A percentile compares a stretch with the other conserved stretches of the same genome.
phyloP scores from a whole-genome alignment of 2,888 invertebrate genomes.

The Brachypalpus laphriformis region DNA sequence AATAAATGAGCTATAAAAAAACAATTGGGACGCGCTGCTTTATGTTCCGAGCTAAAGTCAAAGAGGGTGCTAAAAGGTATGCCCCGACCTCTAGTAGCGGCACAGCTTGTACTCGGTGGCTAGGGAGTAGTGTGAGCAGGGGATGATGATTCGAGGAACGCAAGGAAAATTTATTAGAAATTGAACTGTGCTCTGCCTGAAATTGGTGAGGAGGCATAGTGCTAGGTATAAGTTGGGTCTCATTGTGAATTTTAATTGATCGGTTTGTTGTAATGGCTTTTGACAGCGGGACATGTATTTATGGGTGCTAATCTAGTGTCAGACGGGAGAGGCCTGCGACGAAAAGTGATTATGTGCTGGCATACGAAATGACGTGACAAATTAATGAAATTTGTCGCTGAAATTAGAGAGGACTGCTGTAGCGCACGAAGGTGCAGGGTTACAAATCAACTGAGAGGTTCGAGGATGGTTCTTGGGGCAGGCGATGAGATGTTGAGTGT shows the following conservation, averaged over 20 bases:
- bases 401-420: neutral
- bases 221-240: too few relatives aligned
- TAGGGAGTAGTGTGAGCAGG: neutral
- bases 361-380: conserved; percentile 62
- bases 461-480: neutral
- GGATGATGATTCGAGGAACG: conserved; percentile 34
- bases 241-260: conserved; percentile 70
- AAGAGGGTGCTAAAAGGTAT: conserved; percentile 54
- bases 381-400: conserved; percentile 59
- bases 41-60: conserved; percentile 47
- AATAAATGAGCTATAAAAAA: conserved; percentile 74
- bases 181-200: conserved; percentile 37
- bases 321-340: neutral
- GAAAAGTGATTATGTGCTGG: conserved; percentile 48
- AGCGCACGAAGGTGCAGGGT: conserved; percentile 4
- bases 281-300: conserved; percentile 65
- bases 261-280: conserved; percentile 64
- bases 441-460: conserved; percentile 36
- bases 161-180: conserved; percentile 64
- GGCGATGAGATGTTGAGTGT: neutral
- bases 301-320: conserved; percentile 50
- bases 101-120: conserved; percentile 15
- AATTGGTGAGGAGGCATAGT: conserved; percentile 28
- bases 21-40: conserved; percentile 68
- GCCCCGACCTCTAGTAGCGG: conserved; percentile 46